Evolutionary conservation across 2,113 vertebrate species (phyloP), one percentile per base, ranked within the genome.

Genomic region (Hippoglossus stenolepis): DNA sequence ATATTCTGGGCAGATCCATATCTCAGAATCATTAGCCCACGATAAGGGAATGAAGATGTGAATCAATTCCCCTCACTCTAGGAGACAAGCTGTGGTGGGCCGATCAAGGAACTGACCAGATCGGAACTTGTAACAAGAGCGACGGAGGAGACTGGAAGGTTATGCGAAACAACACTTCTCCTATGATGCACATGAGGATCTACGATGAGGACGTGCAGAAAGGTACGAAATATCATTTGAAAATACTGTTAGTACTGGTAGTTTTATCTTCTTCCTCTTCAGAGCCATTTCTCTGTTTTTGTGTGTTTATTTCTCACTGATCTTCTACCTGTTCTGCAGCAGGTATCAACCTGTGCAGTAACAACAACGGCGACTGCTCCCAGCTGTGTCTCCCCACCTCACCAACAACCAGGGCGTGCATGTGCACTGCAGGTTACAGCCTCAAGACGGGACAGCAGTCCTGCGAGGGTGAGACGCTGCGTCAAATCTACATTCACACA

Each of bases 101-200:
- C 0, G 97, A 99, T 84, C 97, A 98, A 87, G 96, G 94, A 65
- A 95, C 96, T 0, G 97, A 98, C 88, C 97, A 97, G 89, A 96
- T 99, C 73, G 98, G 98, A 63, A 98, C 96, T 0, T 99, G 98
- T 89, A 95, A 95, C 90, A 99, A 98, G 93, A 95, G 94, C 0
- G 96, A 97, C 0, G 97, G 97, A 12, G 91, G 92, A 0, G 95
- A 94, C 63, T 93, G 96, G 35, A 92, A 90, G 2, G 95, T 98
- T 66, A 87, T 98, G 73, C 91, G 98, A 43, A 97, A 97, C 87
- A 96, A 96, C 92, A 99, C 98, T 5, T 96, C 97, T 0, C 84
- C 96, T n/a, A 97, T 99, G 88, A 99, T 99, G 97, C 96, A 99
- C 91, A 98, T 99, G 97, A 98, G 96, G 89, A 96, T 99, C 69